Evolutionary conservation across 2,113 vertebrate genomes (phyloP).

Genomic region (Cynopterus brachyotis): DNA sequence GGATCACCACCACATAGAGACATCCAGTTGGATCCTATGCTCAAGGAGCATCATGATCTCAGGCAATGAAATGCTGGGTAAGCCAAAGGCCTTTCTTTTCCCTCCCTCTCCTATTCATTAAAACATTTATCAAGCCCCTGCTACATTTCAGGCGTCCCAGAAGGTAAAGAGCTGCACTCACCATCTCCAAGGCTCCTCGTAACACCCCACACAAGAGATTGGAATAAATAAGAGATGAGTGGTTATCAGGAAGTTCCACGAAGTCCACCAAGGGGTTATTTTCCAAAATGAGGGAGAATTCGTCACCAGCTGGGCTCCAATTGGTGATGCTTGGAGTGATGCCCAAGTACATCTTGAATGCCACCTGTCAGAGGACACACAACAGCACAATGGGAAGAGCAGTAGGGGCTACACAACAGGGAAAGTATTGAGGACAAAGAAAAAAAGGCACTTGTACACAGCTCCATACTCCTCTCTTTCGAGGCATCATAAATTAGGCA

Average conservation of each 20-base stretch:
- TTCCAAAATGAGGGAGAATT: constrained; percentile 98
- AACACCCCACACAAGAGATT: constrained; percentile 96
- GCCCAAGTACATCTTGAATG: constrained; percentile 99
- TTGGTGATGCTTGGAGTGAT: constrained; percentile 98
- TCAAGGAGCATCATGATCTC: neutral
- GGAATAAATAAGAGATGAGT: constrained; percentile 96
- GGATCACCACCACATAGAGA: neutral
- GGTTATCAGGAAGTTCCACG: constrained; percentile 98
- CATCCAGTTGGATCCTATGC: neutral
- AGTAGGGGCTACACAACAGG: neutral
- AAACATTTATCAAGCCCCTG: neutral
- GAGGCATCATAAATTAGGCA: neutral
- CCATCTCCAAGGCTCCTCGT: constrained; percentile 98
- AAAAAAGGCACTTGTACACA: neutral
- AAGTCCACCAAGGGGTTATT: constrained; percentile 98
- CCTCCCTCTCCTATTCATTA: neutral
- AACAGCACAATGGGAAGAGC: neutral
- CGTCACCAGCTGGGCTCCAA: constrained; percentile 97
- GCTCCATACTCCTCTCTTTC: neutral
- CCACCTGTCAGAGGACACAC: constrained; percentile 86
- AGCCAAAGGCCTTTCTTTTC: neutral
- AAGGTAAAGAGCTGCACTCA: constrained; percentile 76
- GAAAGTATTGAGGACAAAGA: neutral
- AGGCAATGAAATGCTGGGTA: neutral
- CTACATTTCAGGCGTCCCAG: neutral